A percentile compares a stretch with the other conserved stretches of the same genome.
Conservation (phyloP, 2,888 invertebrate genomes). For the Agonopterix arenella region DNA sequence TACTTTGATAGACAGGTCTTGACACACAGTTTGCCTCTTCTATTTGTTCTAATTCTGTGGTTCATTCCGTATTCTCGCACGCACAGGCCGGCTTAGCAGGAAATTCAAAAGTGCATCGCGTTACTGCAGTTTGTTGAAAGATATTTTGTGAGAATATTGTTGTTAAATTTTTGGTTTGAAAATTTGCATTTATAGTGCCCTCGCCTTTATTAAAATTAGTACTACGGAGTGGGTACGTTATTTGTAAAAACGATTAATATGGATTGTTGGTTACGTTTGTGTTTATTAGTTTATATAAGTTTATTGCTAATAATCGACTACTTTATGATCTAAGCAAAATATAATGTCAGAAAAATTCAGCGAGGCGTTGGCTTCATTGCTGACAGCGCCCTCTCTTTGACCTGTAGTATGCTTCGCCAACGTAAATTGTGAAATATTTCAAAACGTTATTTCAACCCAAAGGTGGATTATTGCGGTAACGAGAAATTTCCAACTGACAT, state of each 20-base stretch:
- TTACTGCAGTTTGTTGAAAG: slow-evolving; percentile 1
- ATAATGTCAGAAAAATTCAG: too few relatives aligned
- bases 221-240: too few relatives aligned
- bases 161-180: too few relatives aligned
- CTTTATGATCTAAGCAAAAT: too few relatives aligned
- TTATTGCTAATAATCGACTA: too few relatives aligned
- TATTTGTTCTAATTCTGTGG: background rate
- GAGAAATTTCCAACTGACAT: slow-evolving; percentile 71
- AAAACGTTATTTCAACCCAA: slow-evolving; percentile 47
- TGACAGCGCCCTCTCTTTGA: background rate
- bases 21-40: too few relatives aligned
- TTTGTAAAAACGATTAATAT: too few relatives aligned
- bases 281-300: too few relatives aligned
- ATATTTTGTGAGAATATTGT: background rate
- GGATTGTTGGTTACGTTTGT: too few relatives aligned
- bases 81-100: slow-evolving; percentile 21
- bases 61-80: slow-evolving; percentile 35
- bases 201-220: too few relatives aligned
- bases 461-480: slow-evolving; percentile 70
- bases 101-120: slow-evolving; percentile 27
- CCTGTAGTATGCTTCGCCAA: slow-evolving; percentile 11
- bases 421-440: slow-evolving; percentile 58
- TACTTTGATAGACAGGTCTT: too few relatives aligned
- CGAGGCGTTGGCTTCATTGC: background rate
- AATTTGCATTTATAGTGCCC: background rate